phyloP scores from a whole-genome alignment of 2,797 vertebrate species.

The Spizella passerina region DNA sequence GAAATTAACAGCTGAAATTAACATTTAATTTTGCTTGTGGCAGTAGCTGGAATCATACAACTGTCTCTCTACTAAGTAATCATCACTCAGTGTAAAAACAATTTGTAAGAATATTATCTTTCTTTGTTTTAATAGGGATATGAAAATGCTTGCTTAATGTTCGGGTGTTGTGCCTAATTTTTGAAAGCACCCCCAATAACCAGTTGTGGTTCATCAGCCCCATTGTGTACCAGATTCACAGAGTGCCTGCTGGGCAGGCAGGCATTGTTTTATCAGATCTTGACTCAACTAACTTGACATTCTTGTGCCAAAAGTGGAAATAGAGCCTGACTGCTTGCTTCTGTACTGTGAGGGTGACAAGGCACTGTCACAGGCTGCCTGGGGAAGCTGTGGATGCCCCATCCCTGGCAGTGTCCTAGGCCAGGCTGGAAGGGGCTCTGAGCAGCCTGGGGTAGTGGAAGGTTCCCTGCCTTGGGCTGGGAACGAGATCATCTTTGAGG shows the following conservation, averaged over 20 bases:
- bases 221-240: accelerated
- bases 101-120: background rate
- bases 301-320: background rate
- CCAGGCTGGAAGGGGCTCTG: background rate
- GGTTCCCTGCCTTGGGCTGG: background rate
- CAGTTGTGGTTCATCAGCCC: background rate
- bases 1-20: background rate
- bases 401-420: background rate
- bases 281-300: background rate
- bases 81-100: background rate
- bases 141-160: background rate
- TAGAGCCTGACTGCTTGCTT: background rate
- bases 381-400: background rate
- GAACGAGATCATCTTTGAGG: accelerated
- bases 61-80: background rate
- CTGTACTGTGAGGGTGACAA: accelerated
- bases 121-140: background rate
- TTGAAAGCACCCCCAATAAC: background rate
- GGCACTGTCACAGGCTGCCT: background rate
- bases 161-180: background rate
- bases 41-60: background rate
- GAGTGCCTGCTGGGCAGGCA: background rate
- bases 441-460: background rate
- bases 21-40: background rate
- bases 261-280: background rate